Evolutionary conservation across 2,888 invertebrate species (phyloP), one percentile per base, ranked within the genome.

Genomic region (Napeogenes inachia): DNA sequence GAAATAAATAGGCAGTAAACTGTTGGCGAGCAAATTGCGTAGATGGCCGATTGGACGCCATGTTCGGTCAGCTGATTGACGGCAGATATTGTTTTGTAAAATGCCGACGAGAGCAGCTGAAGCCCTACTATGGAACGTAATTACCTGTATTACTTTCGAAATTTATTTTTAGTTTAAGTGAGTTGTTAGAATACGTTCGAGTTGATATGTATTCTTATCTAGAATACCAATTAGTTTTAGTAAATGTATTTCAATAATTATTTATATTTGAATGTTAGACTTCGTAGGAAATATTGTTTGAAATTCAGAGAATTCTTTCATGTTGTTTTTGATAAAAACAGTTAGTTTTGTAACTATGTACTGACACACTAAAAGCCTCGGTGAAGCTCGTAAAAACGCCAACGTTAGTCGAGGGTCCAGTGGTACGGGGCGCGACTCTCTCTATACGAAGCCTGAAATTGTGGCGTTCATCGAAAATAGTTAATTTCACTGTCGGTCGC

Each of bases 381-480:
- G 38, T 6, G 6, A 35, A 8, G 8, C 47, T 21, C 47, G 47
- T 47, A n/a, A 13, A n/a, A n/a, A 13, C 47, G 47, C 13, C 21
- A 21, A 21, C 47, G 47, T 3, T 30, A 12, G 4, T 30, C 30
- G 50, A 30, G 50, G 3, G 2, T 30, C 47, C 50, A 21, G 30
- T 70, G 50, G 71, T 73, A 73, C 55, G 68, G 69, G 65, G 53
- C 54, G 57, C 62, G 61, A 56, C 60, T 65, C 59, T 59, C 60
- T 65, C 59, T 59, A 66, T 56, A 60, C 68, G 63, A 59, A 62
- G 66, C 65, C 67, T 70, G 71, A 72, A 76, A 72, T 71, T 71
- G 68, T 64, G 66, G 61, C 67, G 69, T 72, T 66, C 71, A 73
- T 73, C 71, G 70, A 73, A 74, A 74, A 74, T 73, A 73, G 75